Base-by-base conservation (phyloP, 2,113 vertebrate species). In the Myotis brandtii region DNA sequence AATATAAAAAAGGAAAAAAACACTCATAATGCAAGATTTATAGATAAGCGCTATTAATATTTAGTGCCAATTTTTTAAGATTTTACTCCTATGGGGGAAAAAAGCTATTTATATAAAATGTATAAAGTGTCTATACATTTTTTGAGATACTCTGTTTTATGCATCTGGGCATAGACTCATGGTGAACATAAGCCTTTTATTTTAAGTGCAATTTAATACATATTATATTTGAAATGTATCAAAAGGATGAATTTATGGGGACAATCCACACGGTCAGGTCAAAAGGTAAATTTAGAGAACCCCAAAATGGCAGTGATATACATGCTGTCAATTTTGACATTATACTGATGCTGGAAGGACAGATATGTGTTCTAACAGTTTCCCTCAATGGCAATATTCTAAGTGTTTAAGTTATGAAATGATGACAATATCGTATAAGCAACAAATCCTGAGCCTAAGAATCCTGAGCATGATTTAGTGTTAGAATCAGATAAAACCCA, bases 401-500 rank as follows among this genome's bases (percentile, higher is more conserved):
- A 21, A 82, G 20, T 23, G 56, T 86, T 76, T 54, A 95, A 87
- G 73, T 82, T 82, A 50, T 6, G 23, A 86, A 82, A 90, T 81
- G 25, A 64, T 70, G 37, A 82, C 54, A 59, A 10, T 79, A 79
- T 75, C 37, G 13, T 70, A 21, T 46, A 91, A 95, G 43, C 43
- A 90, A 90, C 46, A 81, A 54, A 69, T n/a, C 76, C 27, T 27
- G 32, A 72, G 48, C 70, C 77, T 79, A 80, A 37, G 43, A 89
- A 96, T 89, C 50, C 30, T 52, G 43, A 72, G 14, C 32, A 46
- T 67, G 40, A 90, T 67, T 92, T 88, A 62, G n/a, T 62, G 12
- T 52, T 81, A 48, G 50, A 83, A 82, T 75, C 56, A 91, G 40
- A 91, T 50, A 81, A 88, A 96, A 94, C 40, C 54, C 43, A 77